phyloP scores from a whole-genome alignment of 1,140 invertebrate species.

The Idris sp. region DNA sequence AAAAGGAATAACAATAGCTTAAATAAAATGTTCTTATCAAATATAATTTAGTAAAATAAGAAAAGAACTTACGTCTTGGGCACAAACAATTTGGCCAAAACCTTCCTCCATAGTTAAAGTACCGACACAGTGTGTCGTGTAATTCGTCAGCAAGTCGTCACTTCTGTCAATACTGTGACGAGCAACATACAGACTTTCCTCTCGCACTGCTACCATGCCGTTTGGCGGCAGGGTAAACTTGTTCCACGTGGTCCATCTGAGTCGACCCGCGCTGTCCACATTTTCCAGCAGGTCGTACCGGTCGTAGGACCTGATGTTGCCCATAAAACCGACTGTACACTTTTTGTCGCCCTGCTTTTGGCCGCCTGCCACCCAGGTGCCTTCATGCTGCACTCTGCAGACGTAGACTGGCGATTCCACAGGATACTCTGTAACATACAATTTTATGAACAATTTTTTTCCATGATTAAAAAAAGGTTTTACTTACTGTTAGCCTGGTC shows the following conservation, averaged over 20 bases:
- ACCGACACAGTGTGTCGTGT: constrained; percentile 82
- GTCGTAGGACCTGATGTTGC: constrained; percentile 80
- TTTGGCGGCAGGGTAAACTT: constrained; percentile 80
- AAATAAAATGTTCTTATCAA: too few species aligned
- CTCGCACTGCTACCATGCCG: constrained; percentile 82
- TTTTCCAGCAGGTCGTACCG: constrained; percentile 87
- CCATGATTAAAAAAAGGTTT: too few species aligned
- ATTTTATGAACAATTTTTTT: not conserved
- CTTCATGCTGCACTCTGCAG: constrained; percentile 84
- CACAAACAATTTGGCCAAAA: constrained; percentile 83
- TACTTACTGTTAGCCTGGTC: constrained; percentile 62
- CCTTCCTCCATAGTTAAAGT: constrained; percentile 81
- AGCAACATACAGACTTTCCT: constrained; percentile 76
- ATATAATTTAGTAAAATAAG: too few species aligned
- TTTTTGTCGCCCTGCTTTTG: constrained; percentile 75
- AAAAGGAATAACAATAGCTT: too few species aligned
- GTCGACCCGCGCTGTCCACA: constrained; percentile 84
- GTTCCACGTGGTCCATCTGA: constrained; percentile 85
- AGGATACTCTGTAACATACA: not conserved
- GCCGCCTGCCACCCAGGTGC: constrained; percentile 84
- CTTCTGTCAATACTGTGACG: constrained; percentile 67
- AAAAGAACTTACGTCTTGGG: constrained; percentile 79
- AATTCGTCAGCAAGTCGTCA: constrained; percentile 56
- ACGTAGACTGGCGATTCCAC: constrained; percentile 81
- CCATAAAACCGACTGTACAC: constrained; percentile 83